A percentile compares a stretch with the other conserved stretches of the same genome.
phyloP scores from a whole-genome alignment of 2,113 vertebrate species.

The Zootoca vivipara region DNA sequence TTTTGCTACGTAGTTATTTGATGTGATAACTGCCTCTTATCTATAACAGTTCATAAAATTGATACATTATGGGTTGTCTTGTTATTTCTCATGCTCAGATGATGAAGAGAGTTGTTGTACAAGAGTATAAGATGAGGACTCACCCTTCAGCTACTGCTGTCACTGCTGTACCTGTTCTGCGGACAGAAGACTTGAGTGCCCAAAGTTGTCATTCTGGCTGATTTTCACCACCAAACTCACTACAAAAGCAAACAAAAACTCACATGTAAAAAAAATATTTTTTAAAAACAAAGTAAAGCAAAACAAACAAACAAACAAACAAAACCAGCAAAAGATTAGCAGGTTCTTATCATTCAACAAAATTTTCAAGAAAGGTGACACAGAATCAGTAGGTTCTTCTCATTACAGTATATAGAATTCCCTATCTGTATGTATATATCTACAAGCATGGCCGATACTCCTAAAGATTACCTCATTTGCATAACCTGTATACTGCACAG shows the following conservation, averaged over 20 bases:
- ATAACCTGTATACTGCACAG: not conserved
- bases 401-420: not conserved
- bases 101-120: not conserved
- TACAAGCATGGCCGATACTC: not conserved
- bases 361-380: not conserved
- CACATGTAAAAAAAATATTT: not conserved
- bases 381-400: not conserved
- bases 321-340: not conserved
- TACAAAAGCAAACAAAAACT: not conserved
- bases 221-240: not conserved
- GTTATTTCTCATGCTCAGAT: not conserved
- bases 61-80: not conserved
- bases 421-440: not conserved
- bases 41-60: not conserved
- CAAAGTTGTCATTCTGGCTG: constrained; percentile 15
- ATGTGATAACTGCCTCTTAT: not conserved
- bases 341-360: not conserved
- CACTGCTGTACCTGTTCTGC: constrained; percentile 20
- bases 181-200: not conserved
- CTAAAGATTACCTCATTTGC: not conserved
- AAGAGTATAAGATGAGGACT: not conserved
- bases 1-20: not conserved
- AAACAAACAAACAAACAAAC: not conserved
- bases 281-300: not conserved
- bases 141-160: constrained; percentile 22